A percentile compares a stretch with the other conserved stretches of the same genome.
phyloP scores from a whole-genome alignment of 2,113 vertebrate species.

The Labrus mixtus region DNA sequence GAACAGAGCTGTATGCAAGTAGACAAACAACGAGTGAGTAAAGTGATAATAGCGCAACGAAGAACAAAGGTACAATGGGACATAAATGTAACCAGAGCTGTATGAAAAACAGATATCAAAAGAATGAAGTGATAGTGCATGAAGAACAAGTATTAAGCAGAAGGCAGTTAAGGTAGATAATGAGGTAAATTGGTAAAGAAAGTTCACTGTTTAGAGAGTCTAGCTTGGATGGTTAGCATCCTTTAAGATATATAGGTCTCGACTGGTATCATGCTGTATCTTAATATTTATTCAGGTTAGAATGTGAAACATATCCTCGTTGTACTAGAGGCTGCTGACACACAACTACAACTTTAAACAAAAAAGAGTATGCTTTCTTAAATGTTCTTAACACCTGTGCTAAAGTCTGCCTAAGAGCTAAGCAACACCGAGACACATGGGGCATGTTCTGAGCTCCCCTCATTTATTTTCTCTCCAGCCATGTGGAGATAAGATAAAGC shows the following conservation, averaged over 20 bases:
- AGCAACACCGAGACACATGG: constrained; percentile 38
- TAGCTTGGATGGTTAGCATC: too few species aligned
- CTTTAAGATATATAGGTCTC: neutral
- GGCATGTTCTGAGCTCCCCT: constrained; percentile 35
- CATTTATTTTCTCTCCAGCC: constrained; percentile 60
- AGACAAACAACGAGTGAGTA: too few species aligned
- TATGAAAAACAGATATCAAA: too few species aligned
- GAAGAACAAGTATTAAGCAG: too few species aligned
- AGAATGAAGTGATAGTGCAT: too few species aligned
- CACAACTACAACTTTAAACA: constrained; percentile 3
- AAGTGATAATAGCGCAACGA: too few species aligned
- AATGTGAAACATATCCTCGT: constrained; percentile 19
- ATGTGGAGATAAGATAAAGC: constrained; percentile 70
- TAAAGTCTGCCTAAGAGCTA: constrained; percentile 46
- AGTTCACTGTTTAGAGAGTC: too few species aligned
- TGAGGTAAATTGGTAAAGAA: too few species aligned
- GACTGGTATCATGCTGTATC: neutral
- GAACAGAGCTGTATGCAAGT: too few species aligned
- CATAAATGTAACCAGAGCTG: too few species aligned
- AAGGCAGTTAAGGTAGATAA: too few species aligned
- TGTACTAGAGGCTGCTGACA: constrained; percentile 23
- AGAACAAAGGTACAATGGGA: too few species aligned
- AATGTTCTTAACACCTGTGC: constrained; percentile 57
- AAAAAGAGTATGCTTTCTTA: constrained; percentile 22
- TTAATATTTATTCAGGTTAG: neutral